Evolutionary conservation across 2,113 vertebrate genomes (phyloP), one percentile per base, ranked within the genome.

Genomic region (Pyrgilauda ruficollis): DNA sequence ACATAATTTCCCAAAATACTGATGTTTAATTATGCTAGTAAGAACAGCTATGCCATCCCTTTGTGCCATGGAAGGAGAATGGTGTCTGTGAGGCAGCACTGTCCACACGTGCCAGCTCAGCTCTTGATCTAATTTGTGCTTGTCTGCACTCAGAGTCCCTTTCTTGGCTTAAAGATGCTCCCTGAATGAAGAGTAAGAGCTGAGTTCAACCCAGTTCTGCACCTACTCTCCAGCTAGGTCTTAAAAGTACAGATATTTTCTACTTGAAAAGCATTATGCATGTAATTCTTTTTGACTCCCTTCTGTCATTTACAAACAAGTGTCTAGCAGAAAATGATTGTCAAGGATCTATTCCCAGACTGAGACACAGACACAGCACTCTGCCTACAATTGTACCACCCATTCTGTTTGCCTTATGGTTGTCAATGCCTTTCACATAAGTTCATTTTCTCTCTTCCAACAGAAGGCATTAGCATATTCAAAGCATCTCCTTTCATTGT

Each of bases 381-480:
- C 74, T 50, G 50, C 49, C 43, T 33, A 63, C 75, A 89, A 44
- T 61, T 52, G 91, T 44, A n/a, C 63, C 23, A 17, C 72, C 72
- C 70, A 73, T 78, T 83, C 62, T 30, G 33, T 90, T 88, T 89
- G 69, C 46, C 81, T 85, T 77, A 39, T 26, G 61, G 56, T 23
- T 84, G 55, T 90, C 87, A 90, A 53, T 81, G 85, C 63, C 41
- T 94, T 84, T 88, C 79, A 81, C 35, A 52, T 70, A 63, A 86
- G 35, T 44, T 26, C 50, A 28, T 91, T 93, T 91, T 94, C 87
- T 84, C 43, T 78, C 52, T 47, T 61, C 69, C 52, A 90, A 7
- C 24, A 64, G 82, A 75, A 78, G 20, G 14, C 10, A 86, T 94
- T 92, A 95, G n/a, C 87, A 83, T 92, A 88, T 95, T 83, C 82